Conservation (phyloP, 2,113 vertebrate species). For the Callionymus lyra region DNA sequence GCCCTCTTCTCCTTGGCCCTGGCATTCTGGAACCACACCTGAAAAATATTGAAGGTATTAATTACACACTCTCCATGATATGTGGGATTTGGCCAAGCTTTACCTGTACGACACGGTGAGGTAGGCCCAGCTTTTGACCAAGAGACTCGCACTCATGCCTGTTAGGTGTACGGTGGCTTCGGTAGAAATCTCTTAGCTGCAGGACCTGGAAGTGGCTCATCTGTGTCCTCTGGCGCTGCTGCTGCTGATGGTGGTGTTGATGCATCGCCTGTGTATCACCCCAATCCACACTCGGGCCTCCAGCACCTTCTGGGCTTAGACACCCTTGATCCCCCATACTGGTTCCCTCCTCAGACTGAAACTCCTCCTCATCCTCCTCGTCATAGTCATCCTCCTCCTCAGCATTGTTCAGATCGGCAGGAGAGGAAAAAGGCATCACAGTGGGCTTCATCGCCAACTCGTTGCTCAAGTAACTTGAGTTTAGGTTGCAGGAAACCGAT, state of each 20-base stretch:
- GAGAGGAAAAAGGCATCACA: slow-evolving; percentile 74
- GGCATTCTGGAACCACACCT: slow-evolving; percentile 97
- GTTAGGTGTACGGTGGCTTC: slow-evolving; percentile 75
- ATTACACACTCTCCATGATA: neutral
- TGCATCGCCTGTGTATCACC: slow-evolving; percentile 77
- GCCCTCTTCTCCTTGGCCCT: slow-evolving; percentile 94
- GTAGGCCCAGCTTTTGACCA: slow-evolving; percentile 90
- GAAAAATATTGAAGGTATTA: slow-evolving; percentile 8
- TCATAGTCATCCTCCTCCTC: slow-evolving; percentile 89
- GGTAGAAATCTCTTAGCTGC: slow-evolving; percentile 64
- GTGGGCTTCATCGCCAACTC: slow-evolving; percentile 54
- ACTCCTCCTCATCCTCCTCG: slow-evolving; percentile 87
- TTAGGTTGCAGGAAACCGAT: slow-evolving; percentile 37
- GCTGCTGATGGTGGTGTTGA: slow-evolving; percentile 72
- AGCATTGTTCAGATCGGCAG: slow-evolving; percentile 78
- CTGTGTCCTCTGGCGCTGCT: slow-evolving; percentile 73
- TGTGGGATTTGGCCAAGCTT: neutral
- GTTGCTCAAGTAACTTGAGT: slow-evolving; percentile 38
- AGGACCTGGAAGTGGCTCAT: slow-evolving; percentile 74
- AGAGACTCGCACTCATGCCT: slow-evolving; percentile 92
- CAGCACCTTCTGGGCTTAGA: slow-evolving; percentile 83
- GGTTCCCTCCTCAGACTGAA: slow-evolving; percentile 84
- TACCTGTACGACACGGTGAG: slow-evolving; percentile 92
- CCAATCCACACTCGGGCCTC: slow-evolving; percentile 76
- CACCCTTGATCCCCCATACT: slow-evolving; percentile 88